Base-by-base conservation (phyloP, 2,797 vertebrate genomes). In the Lagocephalus sceleratus region DNA sequence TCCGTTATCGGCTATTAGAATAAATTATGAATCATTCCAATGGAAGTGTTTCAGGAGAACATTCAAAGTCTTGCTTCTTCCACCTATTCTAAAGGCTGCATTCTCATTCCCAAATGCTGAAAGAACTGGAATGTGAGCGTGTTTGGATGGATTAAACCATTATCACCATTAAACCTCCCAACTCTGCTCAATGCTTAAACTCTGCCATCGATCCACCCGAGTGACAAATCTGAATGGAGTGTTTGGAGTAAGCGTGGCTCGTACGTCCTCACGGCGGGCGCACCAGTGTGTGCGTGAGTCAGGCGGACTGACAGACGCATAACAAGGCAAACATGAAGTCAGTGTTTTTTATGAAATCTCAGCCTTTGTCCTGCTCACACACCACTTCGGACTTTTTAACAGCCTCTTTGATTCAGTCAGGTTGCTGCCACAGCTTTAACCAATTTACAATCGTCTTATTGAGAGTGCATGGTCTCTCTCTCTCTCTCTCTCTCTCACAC, bases 311-410 rank as follows among this genome's bases (percentile, higher is more conserved):
- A 57, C 52, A 47, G 32, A 58, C 44, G 59, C 44, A 78, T 79
- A 75, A 85, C 72, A 62, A 60, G 57, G 70, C 60, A 55, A 56
- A 57, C 73, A 66, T 51, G 41, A 77, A 81, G 85, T 85, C 74
- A 75, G 19, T 66, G 74, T 82, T 72, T 83, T n/a, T 82, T 60
- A 80, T 75, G 53, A 81, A 80, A 81, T 53, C 6, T 15, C 47
- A 25, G 51, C 52, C 70, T 78, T 80, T 79, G 79, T 78, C 19
- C 19, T 9, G 9, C 39, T 41, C 39, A n/a, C 65, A 65, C 66
- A 64, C 74, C 71, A 76, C 52, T 65, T 71, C 50, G 45, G 64
- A 77, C 69, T 78, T 73, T 71, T 82, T 79, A 63, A 53, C 63
- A 65, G 68, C 5, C 14, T 62, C 51, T 73, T 74, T 67, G 68